Evolutionary conservation across 2,113 vertebrate genomes (phyloP).

Genomic region (Sceloporus tristichus): DNA sequence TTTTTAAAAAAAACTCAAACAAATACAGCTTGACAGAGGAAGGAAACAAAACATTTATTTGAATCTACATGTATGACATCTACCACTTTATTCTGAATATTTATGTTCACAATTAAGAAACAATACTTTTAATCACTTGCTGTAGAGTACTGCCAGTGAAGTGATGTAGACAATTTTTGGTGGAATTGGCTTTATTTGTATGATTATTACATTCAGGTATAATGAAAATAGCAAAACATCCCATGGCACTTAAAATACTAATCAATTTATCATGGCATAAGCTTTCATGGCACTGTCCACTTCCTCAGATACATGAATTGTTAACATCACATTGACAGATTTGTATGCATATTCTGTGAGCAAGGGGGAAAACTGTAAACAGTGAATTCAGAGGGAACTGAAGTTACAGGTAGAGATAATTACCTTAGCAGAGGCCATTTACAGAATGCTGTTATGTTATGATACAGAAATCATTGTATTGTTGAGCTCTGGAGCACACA

Average conservation of each 20-base stretch:
- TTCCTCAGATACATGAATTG: not conserved
- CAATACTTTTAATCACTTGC: not conserved
- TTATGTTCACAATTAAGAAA: not conserved
- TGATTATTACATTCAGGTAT: not conserved
- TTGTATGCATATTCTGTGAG: not conserved
- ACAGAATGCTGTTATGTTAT: not conserved
- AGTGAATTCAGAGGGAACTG: not conserved
- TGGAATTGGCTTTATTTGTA: not conserved
- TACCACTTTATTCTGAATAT: not conserved
- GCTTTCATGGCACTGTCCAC: not conserved
- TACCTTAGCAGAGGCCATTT: not conserved
- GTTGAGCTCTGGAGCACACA: not conserved
- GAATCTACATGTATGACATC: not conserved
- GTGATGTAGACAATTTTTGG: not conserved
- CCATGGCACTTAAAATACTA: not conserved
- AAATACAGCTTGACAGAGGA: not conserved
- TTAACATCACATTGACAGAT: not conserved
- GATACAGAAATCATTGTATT: not conserved
- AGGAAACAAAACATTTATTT: not conserved
- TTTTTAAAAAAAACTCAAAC: not conserved
- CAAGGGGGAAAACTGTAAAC: not conserved
- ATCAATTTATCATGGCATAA: not conserved
- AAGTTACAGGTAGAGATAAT: not conserved
- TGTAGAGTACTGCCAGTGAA: constrained; percentile 1
- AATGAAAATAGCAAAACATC: not conserved